phyloP scores from a whole-genome alignment of 1,140 invertebrate genomes.

The Drosophila auraria region DNA sequence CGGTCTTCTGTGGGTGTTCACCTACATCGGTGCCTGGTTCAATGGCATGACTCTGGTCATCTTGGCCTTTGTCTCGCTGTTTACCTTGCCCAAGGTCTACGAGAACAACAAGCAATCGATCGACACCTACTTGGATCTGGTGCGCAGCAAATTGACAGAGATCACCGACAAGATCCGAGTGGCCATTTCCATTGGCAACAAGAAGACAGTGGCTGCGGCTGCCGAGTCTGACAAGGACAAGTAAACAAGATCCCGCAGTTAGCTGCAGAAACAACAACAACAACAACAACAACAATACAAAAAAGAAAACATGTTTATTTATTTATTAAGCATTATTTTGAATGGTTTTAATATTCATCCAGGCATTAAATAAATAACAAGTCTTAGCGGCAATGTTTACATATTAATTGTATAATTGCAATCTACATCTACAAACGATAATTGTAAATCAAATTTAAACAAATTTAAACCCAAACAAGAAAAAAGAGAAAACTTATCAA shows the following conservation, averaged over 20 bases:
- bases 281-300: conserved; percentile 23
- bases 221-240: conserved; percentile 92
- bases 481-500: conserved; percentile 16
- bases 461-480: conserved; percentile 17
- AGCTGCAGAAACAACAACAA: conserved; percentile 60
- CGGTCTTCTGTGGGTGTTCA: too few species aligned
- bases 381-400: conserved; percentile 54
- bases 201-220: conserved; percentile 86
- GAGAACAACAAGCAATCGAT: conserved; percentile 92
- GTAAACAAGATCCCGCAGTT: conserved; percentile 86
- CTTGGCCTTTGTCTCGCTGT: conserved; percentile 95
- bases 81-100: conserved; percentile 98
- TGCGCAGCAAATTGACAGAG: conserved; percentile 93
- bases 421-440: conserved; percentile 56
- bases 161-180: conserved; percentile 95
- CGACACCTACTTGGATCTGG: too few species aligned
- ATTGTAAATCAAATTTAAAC: conserved; percentile 54
- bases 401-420: conserved; percentile 71
- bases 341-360: too few species aligned
- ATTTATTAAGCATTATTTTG: too few species aligned
- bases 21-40: too few species aligned
- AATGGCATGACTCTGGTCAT: conserved; percentile 89
- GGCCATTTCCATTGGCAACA: conserved; percentile 95
- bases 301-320: too few species aligned
- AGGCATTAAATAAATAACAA: conserved; percentile 68